Conservation (phyloP, 2,113 vertebrate genomes). For the Rhinopomastus cyanomelas region DNA sequence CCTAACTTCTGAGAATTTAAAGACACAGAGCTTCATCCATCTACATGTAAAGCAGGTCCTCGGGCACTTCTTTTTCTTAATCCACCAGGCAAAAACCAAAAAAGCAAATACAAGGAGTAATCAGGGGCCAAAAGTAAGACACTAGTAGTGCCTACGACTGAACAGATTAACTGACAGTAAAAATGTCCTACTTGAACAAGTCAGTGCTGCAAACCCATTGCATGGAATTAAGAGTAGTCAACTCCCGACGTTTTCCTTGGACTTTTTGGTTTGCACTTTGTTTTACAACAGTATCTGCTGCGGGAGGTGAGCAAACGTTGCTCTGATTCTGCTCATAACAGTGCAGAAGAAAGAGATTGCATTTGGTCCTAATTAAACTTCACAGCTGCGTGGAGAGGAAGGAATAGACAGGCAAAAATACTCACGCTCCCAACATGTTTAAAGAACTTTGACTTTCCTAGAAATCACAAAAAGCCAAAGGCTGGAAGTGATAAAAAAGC, state of each 20-base stretch:
- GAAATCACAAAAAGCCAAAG: neutral
- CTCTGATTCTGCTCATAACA: neutral
- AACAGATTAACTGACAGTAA: neutral
- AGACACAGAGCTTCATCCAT: slow-evolving; percentile 8
- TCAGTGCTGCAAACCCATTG: neutral
- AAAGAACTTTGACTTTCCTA: neutral
- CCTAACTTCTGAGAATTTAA: slow-evolving; percentile 65
- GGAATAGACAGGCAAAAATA: neutral
- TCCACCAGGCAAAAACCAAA: neutral
- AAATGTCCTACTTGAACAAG: neutral
- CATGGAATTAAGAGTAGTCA: neutral
- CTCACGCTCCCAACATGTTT: accelerated
- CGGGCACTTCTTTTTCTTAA: neutral
- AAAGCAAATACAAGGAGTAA: neutral
- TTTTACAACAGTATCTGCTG: neutral
- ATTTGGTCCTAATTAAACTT: neutral
- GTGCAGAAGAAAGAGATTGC: neutral
- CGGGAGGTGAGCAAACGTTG: neutral
- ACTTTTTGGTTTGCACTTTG: neutral
- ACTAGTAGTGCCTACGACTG: neutral
- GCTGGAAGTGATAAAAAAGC: neutral
- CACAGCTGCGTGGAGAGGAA: neutral
- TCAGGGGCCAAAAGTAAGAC: neutral
- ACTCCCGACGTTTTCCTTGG: neutral
- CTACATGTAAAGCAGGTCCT: neutral